These are phyloP conservation scores for Lypha dubia DNA, from an alignment of 2,888 invertebrate genomes.

Conservation along the genomic window DNA sequence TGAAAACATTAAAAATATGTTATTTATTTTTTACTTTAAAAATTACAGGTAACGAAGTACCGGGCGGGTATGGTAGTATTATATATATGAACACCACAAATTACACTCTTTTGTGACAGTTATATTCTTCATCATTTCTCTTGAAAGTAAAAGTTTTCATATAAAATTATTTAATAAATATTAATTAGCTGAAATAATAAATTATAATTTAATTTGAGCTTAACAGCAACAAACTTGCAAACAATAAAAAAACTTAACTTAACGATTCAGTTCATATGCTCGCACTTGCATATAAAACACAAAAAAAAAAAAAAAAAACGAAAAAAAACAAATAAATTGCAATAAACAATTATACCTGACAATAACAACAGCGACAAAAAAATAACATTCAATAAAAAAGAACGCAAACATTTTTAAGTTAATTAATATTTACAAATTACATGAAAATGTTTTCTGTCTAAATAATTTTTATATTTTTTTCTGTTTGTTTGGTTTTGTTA, in stretches of 20 bases:
- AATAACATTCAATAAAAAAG: constrained; percentile 5
- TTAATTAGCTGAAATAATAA: constrained; percentile 27
- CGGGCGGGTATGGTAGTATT: too few relatives aligned
- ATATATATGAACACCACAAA: too few relatives aligned
- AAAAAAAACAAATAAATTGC: too few relatives aligned
- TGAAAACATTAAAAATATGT: too few relatives aligned
- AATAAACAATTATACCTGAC: constrained; percentile 43
- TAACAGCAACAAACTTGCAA: constrained; percentile 2
- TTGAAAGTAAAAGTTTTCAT: neutral
- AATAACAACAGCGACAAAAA: constrained; percentile 15
- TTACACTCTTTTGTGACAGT: too few relatives aligned
- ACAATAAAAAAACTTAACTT: neutral
- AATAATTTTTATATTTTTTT: too few relatives aligned
- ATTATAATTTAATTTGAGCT: constrained; percentile 37
- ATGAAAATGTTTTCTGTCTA: constrained; percentile 66
- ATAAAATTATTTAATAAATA: neutral
- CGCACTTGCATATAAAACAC: neutral
- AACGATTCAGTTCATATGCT: constrained; percentile 6
- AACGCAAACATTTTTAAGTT: constrained; percentile 61
- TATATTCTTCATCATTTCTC: neutral
- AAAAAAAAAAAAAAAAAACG: too few relatives aligned
- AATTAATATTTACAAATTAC: constrained; percentile 72
- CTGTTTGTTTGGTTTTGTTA: constrained; percentile 31
- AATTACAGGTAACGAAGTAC: too few relatives aligned
- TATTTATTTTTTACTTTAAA: too few relatives aligned